Evolutionary conservation across 2,113 vertebrate species (phyloP).

Genomic region (Clinocottus analis): DNA sequence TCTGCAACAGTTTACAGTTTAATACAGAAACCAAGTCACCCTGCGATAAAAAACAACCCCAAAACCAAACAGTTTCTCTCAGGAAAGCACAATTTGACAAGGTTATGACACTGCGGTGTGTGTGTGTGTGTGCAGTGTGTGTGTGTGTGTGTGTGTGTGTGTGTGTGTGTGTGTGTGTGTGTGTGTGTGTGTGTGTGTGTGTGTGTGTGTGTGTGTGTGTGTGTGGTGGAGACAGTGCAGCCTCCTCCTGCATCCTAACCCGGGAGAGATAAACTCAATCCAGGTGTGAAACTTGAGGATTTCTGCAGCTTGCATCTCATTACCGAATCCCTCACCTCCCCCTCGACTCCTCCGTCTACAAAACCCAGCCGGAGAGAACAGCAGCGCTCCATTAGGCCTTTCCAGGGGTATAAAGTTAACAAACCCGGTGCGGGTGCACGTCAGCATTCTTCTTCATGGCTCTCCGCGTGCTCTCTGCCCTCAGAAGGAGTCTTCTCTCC

Average conservation of each 20-base stretch:
- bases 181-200: no score
- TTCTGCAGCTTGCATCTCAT: slow-evolving; percentile 31
- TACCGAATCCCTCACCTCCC: slow-evolving; percentile 36
- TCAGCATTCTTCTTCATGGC: slow-evolving; percentile 49
- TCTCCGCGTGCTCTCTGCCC: not conserved
- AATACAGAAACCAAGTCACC: not conserved
- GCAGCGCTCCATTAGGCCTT: slow-evolving; percentile 54
- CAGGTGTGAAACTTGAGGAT: slow-evolving; percentile 25
- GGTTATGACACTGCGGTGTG: slow-evolving; percentile 16
- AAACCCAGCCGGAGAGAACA: slow-evolving; percentile 19
- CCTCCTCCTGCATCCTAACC: not conserved
- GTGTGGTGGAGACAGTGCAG: not conserved
- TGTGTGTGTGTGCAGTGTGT: no score
- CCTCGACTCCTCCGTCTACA: slow-evolving; percentile 21
- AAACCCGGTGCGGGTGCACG: slow-evolving; percentile 57
- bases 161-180: no score
- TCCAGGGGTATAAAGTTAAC: slow-evolving; percentile 58
- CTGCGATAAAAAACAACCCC: not conserved
- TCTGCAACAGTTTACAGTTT: slow-evolving; percentile 17
- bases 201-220: no score
- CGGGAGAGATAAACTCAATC: slow-evolving; percentile 36
- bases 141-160: no score
- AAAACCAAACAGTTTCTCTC: not conserved
- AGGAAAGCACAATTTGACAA: no score
- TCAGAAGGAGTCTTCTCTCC: slow-evolving; percentile 54